phyloP scores from a whole-genome alignment of 2,888 invertebrate species.

The Morpho achilles region DNA sequence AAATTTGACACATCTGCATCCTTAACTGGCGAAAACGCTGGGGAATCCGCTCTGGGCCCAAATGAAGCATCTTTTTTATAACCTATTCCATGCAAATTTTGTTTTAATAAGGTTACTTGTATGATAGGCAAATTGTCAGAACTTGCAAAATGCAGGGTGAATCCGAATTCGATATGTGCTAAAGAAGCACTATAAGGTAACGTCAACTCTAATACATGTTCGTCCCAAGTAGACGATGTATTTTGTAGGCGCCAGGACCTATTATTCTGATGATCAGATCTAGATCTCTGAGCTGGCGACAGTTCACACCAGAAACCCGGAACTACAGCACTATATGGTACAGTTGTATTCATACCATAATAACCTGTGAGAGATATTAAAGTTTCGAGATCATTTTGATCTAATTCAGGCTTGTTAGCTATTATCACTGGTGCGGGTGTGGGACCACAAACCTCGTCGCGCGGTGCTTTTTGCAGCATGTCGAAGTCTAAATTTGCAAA shows the following conservation, averaged over 20 bases:
- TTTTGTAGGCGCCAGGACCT: constrained; percentile 94
- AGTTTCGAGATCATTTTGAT: constrained; percentile 80
- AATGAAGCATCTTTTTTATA: constrained; percentile 73
- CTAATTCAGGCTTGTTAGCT: constrained; percentile 80
- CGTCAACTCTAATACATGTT: constrained; percentile 94
- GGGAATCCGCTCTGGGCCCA: constrained; percentile 58
- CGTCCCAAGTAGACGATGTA: constrained; percentile 94
- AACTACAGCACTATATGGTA: constrained; percentile 90
- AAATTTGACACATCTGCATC: constrained; percentile 56
- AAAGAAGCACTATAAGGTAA: constrained; percentile 87
- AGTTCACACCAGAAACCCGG: constrained; percentile 96
- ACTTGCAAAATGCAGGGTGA: constrained; percentile 88
- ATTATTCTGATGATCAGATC: constrained; percentile 92
- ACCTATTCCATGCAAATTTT: constrained; percentile 79
- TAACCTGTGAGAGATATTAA: constrained; percentile 88
- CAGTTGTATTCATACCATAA: constrained; percentile 78
- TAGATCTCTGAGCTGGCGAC: constrained; percentile 93
- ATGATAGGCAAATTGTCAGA: constrained; percentile 87
- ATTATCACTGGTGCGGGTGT: constrained; percentile 58
- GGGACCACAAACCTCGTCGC: constrained; percentile 53
- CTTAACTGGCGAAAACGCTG: constrained; percentile 58
- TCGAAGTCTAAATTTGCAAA: constrained; percentile 69
- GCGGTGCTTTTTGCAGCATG: constrained; percentile 61
- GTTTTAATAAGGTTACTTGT: constrained; percentile 83
- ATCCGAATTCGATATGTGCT: constrained; percentile 94